phyloP scores from a whole-genome alignment of 92 coral and sea anemone species.

The Pocillopora grandis region DNA sequence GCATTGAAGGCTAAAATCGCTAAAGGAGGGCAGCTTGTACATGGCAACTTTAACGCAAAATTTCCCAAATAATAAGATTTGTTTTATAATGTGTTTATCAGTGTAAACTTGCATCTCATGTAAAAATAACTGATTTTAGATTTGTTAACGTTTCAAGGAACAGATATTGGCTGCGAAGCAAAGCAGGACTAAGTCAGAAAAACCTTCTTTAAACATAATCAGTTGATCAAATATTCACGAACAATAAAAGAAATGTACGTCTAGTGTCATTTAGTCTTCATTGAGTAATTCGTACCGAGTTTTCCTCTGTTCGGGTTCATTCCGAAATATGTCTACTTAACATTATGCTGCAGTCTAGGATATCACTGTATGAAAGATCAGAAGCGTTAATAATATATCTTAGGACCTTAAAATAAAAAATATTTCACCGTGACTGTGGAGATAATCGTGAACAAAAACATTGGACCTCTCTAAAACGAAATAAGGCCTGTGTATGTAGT shows the following conservation, averaged over 20 bases:
- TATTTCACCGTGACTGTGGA: not conserved
- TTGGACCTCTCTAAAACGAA: not conserved
- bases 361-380: not conserved
- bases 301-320: not conserved
- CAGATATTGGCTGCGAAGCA: not conserved
- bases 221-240: conserved; percentile 28
- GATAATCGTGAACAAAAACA: not conserved
- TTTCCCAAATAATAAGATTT: not conserved
- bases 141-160: not conserved
- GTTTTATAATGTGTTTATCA: not conserved
- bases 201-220: conserved; percentile 8
- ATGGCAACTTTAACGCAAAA: not conserved
- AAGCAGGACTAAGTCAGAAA: not conserved
- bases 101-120: not conserved
- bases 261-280: not conserved
- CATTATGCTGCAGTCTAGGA: not conserved
- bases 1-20: not conserved
- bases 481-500: conserved; percentile 1
- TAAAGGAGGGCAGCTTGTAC: not conserved
- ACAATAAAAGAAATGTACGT: not conserved
- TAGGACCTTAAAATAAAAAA: not conserved
- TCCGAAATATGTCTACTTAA: not conserved
- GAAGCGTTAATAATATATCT: not conserved
- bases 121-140: not conserved
- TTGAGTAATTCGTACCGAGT: not conserved